phyloP scores from a whole-genome alignment of 1,140 invertebrate genomes.

The Oncopodura yosiiana region DNA sequence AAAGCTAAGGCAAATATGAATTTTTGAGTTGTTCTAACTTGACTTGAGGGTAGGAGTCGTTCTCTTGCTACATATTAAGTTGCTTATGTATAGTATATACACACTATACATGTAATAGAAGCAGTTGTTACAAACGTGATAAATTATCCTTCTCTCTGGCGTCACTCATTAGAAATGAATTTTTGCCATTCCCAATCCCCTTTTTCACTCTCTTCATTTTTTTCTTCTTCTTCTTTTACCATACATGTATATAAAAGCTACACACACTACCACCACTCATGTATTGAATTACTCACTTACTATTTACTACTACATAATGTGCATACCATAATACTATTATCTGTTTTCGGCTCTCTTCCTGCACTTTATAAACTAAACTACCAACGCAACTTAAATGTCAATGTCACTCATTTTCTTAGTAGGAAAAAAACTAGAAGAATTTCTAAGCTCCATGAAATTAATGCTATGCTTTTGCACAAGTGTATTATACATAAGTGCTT shows the following conservation, averaged over 20 bases:
- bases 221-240: background rate
- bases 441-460: no score
- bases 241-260: background rate
- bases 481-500: no score
- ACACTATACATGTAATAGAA: background rate
- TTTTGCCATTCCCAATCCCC: slow-evolving; percentile 25
- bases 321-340: background rate
- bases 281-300: slow-evolving; percentile 25
- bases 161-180: slow-evolving; percentile 33
- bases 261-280: slow-evolving; percentile 17
- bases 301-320: background rate
- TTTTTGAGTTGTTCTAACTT: no score
- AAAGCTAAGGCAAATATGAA: no score
- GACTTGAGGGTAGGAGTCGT: background rate
- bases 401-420: no score
- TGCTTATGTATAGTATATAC: background rate
- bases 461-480: no score
- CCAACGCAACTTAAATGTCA: no score
- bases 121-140: slow-evolving; percentile 18
- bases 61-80: background rate
- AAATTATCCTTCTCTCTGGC: slow-evolving; percentile 30
- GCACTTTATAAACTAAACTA: no score
- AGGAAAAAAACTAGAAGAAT: no score
- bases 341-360: no score
- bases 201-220: background rate